Evolutionary conservation across 1,140 invertebrate species (phyloP).

Genomic region (Cecropterus lyciades): DNA sequence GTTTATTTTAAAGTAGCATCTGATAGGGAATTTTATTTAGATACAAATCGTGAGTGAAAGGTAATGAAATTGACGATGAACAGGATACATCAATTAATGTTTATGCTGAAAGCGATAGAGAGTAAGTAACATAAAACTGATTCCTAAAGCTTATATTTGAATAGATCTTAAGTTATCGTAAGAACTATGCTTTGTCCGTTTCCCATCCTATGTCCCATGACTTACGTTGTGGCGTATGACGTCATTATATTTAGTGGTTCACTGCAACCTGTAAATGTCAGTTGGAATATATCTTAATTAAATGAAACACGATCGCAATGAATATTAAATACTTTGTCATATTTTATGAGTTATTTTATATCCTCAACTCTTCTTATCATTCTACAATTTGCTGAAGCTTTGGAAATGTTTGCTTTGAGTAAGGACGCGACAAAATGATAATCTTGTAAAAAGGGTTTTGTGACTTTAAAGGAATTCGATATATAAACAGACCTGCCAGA

Average conservation of each 20-base stretch:
- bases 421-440: background rate
- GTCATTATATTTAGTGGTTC: slow-evolving; percentile 2
- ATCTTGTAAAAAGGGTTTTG: background rate
- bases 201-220: background rate
- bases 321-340: too few relatives aligned
- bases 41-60: slow-evolving; percentile 17
- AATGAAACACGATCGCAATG: too few relatives aligned
- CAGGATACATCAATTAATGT: slow-evolving; percentile 23
- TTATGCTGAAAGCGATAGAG: slow-evolving; percentile 35
- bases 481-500: slow-evolving; percentile 4
- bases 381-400: background rate
- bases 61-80: slow-evolving; percentile 14
- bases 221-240: slow-evolving; percentile 12
- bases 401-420: slow-evolving; percentile 8
- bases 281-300: too few relatives aligned
- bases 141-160: slow-evolving; percentile 36
- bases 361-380: background rate
- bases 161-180: slow-evolving; percentile 26
- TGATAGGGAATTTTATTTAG: slow-evolving; percentile 11
- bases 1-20: slow-evolving; percentile 31
- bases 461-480: background rate
- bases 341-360: slow-evolving; percentile 1
- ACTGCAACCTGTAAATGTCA: too few relatives aligned
- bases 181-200: slow-evolving; percentile 23
- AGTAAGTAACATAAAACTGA: slow-evolving; percentile 33